Evolutionary conservation across 2,797 vertebrate species (phyloP).

Genomic region (Crax fasciolata): DNA sequence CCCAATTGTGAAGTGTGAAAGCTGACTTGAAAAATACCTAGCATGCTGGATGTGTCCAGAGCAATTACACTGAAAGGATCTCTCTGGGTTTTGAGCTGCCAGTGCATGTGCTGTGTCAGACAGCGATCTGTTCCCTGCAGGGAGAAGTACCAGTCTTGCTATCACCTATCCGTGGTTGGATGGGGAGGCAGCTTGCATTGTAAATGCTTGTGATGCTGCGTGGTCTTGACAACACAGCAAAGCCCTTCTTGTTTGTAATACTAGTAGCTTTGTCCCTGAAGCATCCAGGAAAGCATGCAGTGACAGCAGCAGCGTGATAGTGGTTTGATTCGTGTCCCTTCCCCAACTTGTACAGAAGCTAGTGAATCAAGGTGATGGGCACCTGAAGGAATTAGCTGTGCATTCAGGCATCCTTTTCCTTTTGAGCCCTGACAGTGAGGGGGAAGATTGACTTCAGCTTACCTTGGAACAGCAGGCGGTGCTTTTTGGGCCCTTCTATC

Average conservation of each 20-base stretch:
- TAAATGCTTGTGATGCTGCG: not conserved
- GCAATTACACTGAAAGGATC: not conserved
- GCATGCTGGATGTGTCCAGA: not conserved
- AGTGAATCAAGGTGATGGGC: not conserved
- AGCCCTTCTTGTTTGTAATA: not conserved
- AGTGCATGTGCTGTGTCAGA: fast-evolving
- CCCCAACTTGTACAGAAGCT: not conserved
- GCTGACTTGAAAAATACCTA: not conserved
- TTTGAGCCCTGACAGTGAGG: not conserved
- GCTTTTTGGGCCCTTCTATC: not conserved
- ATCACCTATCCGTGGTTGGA: not conserved
- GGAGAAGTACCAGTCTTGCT: not conserved
- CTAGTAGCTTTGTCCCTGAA: not conserved
- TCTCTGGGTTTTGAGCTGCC: not conserved
- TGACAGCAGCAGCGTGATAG: fast-evolving
- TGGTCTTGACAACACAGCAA: fast-evolving
- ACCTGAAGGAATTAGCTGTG: not conserved
- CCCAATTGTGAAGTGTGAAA: not conserved
- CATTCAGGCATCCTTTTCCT: not conserved
- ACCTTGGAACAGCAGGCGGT: not conserved
- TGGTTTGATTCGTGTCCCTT: not conserved
- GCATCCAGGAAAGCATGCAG: not conserved
- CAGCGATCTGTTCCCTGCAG: not conserved
- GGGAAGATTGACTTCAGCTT: not conserved
- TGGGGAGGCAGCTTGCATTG: not conserved